Evolutionary conservation across 2,888 invertebrate species (phyloP).

Genomic region (Arge pagana): DNA sequence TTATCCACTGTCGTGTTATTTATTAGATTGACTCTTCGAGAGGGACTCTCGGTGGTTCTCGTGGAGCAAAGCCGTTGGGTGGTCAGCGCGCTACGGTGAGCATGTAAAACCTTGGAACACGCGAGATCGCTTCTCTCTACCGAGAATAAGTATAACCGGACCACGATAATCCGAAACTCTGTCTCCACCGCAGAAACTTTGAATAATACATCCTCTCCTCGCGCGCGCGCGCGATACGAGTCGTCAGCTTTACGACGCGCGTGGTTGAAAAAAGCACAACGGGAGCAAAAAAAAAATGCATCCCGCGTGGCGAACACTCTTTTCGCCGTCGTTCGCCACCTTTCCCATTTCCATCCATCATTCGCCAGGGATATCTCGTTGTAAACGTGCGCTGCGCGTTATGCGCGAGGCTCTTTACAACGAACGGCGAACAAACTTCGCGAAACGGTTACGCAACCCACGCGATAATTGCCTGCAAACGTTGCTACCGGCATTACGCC

Average conservation of each 20-base stretch:
- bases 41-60: constrained; percentile 23
- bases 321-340: too few species aligned
- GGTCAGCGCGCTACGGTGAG: constrained; percentile 16
- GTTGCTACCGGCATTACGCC: constrained; percentile 7
- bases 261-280: too few species aligned
- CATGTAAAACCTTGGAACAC: constrained; percentile 21
- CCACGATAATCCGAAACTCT: constrained; percentile 10
- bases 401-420: background rate
- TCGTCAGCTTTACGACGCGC: too few species aligned
- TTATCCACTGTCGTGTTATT: constrained; percentile 40
- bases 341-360: too few species aligned
- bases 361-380: too few species aligned
- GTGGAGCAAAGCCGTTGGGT: constrained; percentile 8
- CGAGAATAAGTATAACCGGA: constrained; percentile 17
- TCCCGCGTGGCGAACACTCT: too few species aligned
- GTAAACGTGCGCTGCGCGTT: too few species aligned
- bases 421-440: constrained; percentile 4
- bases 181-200: background rate
- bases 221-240: too few species aligned
- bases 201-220: background rate
- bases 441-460: background rate
- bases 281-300: too few species aligned
- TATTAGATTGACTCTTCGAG: constrained; percentile 42
- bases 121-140: constrained; percentile 15
- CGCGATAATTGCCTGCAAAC: constrained; percentile 6